These are phyloP conservation scores for Drosophila guanche DNA, from an alignment of 1,140 invertebrate genomes.

Conservation along the genomic window DNA sequence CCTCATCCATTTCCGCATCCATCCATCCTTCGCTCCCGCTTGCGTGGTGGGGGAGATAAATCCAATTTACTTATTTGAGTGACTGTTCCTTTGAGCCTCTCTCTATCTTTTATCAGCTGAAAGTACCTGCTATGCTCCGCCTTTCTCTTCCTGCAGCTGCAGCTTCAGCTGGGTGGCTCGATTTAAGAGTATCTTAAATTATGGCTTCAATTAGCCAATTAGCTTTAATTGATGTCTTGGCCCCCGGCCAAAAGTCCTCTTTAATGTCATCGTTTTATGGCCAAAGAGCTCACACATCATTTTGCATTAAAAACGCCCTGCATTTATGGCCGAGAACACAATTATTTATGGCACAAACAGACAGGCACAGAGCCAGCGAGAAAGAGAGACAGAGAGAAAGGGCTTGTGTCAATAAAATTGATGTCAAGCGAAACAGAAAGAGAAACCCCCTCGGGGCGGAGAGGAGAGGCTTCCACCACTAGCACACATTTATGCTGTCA, in stretches of 20 bases:
- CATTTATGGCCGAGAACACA: constrained; percentile 10
- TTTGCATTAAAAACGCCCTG: constrained; percentile 26
- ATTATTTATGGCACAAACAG: constrained; percentile 26
- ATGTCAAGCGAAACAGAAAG: constrained; percentile 18
- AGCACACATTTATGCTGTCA: constrained; percentile 44
- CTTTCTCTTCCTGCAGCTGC: constrained; percentile 16
- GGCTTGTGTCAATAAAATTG: constrained; percentile 45
- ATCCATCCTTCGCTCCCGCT: background rate
- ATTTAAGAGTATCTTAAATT: background rate
- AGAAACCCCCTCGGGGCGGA: no score
- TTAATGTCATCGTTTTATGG: constrained; percentile 33
- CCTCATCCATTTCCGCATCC: constrained; percentile 10
- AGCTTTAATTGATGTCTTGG: constrained; percentile 26
- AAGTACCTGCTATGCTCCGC: constrained; percentile 19
- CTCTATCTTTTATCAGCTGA: background rate
- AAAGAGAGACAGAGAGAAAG: no score
- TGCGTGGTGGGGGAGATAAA: constrained; percentile 48
- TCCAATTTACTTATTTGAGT: constrained; percentile 77
- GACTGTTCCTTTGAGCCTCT: constrained; percentile 10
- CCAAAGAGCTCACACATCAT: constrained; percentile 23
- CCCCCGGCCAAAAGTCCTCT: background rate
- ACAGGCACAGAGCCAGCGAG: background rate
- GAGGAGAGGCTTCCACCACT: constrained; percentile 34
- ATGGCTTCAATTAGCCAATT: constrained; percentile 35
- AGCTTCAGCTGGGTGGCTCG: background rate